Evolutionary conservation across 2,888 invertebrate genomes (phyloP), one percentile per base, ranked within the genome.

Genomic region (Acrobasis suavella): DNA sequence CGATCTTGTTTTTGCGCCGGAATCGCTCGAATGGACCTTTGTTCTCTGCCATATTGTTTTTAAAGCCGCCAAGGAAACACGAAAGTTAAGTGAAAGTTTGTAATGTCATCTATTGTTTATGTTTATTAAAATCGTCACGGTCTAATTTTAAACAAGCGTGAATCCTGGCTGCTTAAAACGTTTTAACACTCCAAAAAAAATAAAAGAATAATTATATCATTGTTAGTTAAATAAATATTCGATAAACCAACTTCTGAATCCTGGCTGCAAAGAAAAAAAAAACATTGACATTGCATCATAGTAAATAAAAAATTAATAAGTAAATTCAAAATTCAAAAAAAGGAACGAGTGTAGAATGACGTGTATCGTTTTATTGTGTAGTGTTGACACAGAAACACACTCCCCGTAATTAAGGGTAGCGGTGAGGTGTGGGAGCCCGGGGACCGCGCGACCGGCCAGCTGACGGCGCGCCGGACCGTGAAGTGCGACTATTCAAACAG

Each of bases 31-130:
- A 78, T 81, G 80, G 79, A 81, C 84, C 86, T 89, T 89, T 89
- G 86, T 89, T 87, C 86, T 83, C 83, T 79, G 80, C 83, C 80
- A 83, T 88, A 87, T 87, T 89, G 86, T 86, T 87, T 80, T 84
- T 82, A 84, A 83, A 82, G 81, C 77, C 75, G 69, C 75, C 75
- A 76, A 81, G 73, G 76, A 78, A 82, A 76, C 72, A 77, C 76
- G 80, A 82, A 83, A 85, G 80, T 78, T 58, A 69, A 83, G 84
- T 82, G 87, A 87, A 87, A 87, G 85, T 85, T 68, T 59, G 60
- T 64, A 62, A 62, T 67, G 65, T 61, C 66, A 78, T 78, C 78
- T 76, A 80, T 80, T 77, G 72, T 73, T 38, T 64, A 60, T 63
- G 49, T 32, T 46, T 46, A 55, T 52, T 42, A 37, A 56, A 22